Conservation (phyloP, 2,113 vertebrate species). For the Henicopernis longicauda region DNA sequence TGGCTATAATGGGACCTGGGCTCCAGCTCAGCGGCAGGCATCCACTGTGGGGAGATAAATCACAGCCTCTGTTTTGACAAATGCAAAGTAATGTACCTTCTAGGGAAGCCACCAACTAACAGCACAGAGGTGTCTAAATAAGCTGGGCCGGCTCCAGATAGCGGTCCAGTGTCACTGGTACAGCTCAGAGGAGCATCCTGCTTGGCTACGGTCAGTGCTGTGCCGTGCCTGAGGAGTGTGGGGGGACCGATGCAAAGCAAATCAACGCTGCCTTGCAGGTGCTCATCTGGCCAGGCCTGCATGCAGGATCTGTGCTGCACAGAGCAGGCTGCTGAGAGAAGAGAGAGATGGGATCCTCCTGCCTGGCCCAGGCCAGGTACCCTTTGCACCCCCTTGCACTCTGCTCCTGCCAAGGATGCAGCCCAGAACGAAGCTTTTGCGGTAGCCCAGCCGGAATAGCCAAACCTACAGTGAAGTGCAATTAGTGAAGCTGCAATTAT, state of each 20-base stretch:
- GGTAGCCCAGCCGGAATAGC: fast-evolving
- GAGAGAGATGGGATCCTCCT: neutral
- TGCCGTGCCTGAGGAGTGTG: fast-evolving
- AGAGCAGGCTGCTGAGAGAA: neutral
- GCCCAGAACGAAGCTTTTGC: neutral
- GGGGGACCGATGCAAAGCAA: fast-evolving
- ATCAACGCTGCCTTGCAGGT: fast-evolving
- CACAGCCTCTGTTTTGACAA: neutral
- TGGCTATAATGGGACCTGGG: neutral
- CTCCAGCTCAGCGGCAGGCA: neutral
- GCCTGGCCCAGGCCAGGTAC: neutral
- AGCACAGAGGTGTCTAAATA: fast-evolving
- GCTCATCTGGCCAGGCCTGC: neutral
- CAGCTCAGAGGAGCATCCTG: neutral
- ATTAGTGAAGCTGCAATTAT: neutral
- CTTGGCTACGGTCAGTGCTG: fast-evolving
- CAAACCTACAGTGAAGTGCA: neutral
- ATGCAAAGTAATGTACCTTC: neutral
- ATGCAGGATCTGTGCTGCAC: fast-evolving
- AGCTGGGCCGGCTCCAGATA: neutral
- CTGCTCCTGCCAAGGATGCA: fast-evolving
- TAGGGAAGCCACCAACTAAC: neutral
- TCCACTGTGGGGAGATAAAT: neutral
- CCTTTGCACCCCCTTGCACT: neutral
- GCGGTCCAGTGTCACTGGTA: neutral